phyloP scores from a whole-genome alignment of 1,140 invertebrate species.

The Copidosoma floridanum region DNA sequence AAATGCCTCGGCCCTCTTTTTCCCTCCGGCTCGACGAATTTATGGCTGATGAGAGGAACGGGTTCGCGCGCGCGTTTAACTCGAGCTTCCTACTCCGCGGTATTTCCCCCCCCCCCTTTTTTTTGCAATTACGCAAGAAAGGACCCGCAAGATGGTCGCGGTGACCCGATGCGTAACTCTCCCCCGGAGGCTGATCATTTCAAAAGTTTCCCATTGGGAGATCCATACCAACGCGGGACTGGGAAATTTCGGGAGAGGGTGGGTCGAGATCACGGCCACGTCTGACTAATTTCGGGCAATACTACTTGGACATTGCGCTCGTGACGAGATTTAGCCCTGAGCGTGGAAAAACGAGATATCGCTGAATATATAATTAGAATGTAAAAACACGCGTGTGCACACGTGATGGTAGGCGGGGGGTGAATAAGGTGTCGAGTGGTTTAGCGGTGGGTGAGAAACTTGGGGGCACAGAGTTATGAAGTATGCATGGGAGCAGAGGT shows the following conservation, averaged over 20 bases:
- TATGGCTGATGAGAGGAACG: constrained; percentile 15
- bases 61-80: constrained; percentile 13
- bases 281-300: too few relatives aligned
- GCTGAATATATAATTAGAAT: too few relatives aligned
- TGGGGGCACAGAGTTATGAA: constrained; percentile 34
- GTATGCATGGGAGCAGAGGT: constrained; percentile 48
- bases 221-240: not conserved
- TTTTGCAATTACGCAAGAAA: constrained; percentile 10
- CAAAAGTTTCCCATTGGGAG: constrained; percentile 29
- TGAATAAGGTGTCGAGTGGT: too few relatives aligned
- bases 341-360: too few relatives aligned
- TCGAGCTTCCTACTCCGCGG: constrained; percentile 12
- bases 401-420: not conserved
- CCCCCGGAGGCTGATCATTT: constrained; percentile 34
- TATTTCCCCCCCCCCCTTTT: not conserved
- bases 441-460: constrained; percentile 31
- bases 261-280: too few relatives aligned
- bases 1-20: too few relatives aligned
- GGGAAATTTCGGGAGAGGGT: constrained; percentile 10
- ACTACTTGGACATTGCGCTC: too few relatives aligned
- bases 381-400: not conserved
- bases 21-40: constrained; percentile 9
- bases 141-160: not conserved
- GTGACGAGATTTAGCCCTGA: too few relatives aligned
- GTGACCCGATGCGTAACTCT: constrained; percentile 26